Evolutionary conservation across 1,140 invertebrate species (phyloP), one percentile per base, ranked within the genome.

Genomic region (Cherax destructor): DNA sequence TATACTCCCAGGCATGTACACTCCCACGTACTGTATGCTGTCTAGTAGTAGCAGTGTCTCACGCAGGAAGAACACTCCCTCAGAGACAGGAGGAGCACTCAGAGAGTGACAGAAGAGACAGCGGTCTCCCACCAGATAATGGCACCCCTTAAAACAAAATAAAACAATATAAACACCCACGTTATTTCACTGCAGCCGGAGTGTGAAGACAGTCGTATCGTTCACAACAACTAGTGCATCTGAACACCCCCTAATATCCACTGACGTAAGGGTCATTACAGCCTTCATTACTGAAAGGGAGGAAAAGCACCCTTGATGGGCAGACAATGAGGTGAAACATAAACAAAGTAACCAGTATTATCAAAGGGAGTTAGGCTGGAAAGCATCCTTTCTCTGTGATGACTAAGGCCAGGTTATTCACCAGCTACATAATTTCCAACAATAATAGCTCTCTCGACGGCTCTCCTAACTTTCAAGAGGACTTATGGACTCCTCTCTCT

Each of bases 311-410:
- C 21, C 24, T 74, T 10, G 0, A 21, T 74, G 11, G 6, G 13
- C 21, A 74, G n/a, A 74, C 69, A 74, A 74, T 30, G 69, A 30
- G 11, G 24, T 74, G 69, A 30, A 74, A 24, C 4, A 6, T 74
- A 65, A 65, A 65, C 61, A 74, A 30, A 21, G 7, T 74, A 74
- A 74, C 69, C 69, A 5, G 69, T 86, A 86, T 86, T 86, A 86
- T 86, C 65, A 86, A 86, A 86, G 56, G 84, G 84, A 78, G 84
- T 86, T 86, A 74, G 84, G 56, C 84, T 86, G 84, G 84, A 86
- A 86, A 77, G 84, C 72, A 50, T 74, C 69, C 50, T 76, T 76
- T 86, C 50, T 86, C 30, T 24, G 30, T 30, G 41, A 21, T 86
- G 83, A 86, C 83, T 76, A 49, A 86, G 50, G 83, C 41, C 76